Conservation (phyloP, 92 coral and sea anemone genomes). For the Zoanthus gigantus region DNA sequence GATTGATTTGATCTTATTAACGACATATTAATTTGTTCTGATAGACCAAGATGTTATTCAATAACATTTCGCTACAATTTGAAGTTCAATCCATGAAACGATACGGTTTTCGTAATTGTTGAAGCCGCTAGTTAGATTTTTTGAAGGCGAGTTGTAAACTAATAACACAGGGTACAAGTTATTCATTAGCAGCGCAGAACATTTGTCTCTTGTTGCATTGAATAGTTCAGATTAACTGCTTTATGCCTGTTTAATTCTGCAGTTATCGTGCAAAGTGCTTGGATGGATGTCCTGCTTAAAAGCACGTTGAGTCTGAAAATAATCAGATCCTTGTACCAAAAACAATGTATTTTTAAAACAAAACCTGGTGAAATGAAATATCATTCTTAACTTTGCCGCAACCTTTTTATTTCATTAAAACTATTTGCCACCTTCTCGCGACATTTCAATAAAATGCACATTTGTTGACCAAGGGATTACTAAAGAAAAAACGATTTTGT, state of each 20-base stretch:
- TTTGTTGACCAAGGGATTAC: constrained; percentile 7
- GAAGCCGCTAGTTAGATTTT: background rate
- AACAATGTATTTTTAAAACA: background rate
- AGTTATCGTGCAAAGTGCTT: too few relatives aligned
- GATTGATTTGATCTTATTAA: constrained; percentile 76
- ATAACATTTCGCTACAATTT: constrained; percentile 18
- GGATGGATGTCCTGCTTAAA: too few relatives aligned
- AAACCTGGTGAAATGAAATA: background rate
- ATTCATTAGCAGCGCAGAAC: too few relatives aligned
- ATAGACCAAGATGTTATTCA: constrained; percentile 8
- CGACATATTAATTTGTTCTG: constrained; percentile 46
- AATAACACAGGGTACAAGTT: background rate
- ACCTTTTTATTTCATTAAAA: background rate
- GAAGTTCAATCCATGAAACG: constrained; percentile 10
- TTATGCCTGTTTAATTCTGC: background rate
- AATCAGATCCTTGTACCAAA: background rate
- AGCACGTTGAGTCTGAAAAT: background rate
- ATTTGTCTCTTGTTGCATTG: background rate
- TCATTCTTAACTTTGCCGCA: background rate
- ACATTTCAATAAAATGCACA: constrained; percentile 11
- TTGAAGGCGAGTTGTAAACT: background rate
- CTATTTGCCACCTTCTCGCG: constrained; percentile 11
- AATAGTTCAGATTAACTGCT: constrained; percentile 31
- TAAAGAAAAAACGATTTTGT: constrained; percentile 7
- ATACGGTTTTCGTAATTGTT: background rate